Percentiles rank a stretch among this genome's conserved stretches.
Evolutionary conservation across 2,888 invertebrate species (phyloP).

Genomic region (Eustalomyia histrio): DNA sequence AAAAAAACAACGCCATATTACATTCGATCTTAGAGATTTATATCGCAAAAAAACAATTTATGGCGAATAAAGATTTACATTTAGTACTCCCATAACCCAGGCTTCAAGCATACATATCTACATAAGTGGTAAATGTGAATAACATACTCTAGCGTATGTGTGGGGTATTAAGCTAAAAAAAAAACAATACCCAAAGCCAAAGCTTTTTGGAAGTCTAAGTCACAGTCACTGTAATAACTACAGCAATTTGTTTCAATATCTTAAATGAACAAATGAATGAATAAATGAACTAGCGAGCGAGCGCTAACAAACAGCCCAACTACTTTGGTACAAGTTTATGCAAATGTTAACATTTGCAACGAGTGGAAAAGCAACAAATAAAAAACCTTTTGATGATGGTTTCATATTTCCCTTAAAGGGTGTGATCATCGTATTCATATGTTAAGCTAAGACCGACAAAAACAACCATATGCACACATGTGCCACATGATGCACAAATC

Average conservation of each 20-base stretch:
- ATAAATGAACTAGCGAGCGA: slow-evolving; percentile 13
- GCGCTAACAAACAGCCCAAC: slow-evolving; percentile 2
- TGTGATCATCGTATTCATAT: slow-evolving; percentile 52
- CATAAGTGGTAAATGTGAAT: slow-evolving; percentile 21
- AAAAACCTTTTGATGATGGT: slow-evolving; percentile 46
- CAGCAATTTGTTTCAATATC: slow-evolving; percentile 63
- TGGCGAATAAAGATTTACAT: slow-evolving; percentile 64
- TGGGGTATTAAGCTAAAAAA: slow-evolving; percentile 39
- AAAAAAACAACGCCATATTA: slow-evolving; percentile 42
- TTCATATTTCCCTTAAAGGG: slow-evolving; percentile 65
- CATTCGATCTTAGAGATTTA: slow-evolving; percentile 65
- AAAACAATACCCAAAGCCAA: slow-evolving; percentile 7
- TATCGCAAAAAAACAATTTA: slow-evolving; percentile 62
- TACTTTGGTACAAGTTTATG: slow-evolving; percentile 36
- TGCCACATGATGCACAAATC: slow-evolving; percentile 52
- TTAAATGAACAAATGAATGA: slow-evolving; percentile 47
- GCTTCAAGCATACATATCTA: slow-evolving; percentile 23
- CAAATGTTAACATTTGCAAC: slow-evolving; percentile 38
- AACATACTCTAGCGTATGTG: slow-evolving; percentile 44
- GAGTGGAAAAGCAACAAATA: neutral
- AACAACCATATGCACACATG: neutral
- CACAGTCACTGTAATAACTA: slow-evolving; percentile 56
- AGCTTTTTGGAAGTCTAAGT: slow-evolving; percentile 48
- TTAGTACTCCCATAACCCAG: slow-evolving; percentile 60
- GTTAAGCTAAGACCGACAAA: slow-evolving; percentile 33